phyloP scores from a whole-genome alignment of 2,797 vertebrate genomes.

The Naso thynnoides region DNA sequence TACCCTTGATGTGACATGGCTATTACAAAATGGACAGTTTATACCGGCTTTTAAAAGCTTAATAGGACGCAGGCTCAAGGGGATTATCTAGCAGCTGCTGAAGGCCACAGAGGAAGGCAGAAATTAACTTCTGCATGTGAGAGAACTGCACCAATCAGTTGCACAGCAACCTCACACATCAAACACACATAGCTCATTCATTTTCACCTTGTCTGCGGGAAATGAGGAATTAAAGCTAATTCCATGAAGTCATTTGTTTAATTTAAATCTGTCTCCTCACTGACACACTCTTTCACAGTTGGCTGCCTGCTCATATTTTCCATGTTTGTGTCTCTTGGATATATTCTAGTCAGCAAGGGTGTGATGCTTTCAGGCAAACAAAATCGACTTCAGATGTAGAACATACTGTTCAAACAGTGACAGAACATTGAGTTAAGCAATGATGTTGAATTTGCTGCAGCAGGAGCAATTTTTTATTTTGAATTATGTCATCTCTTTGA shows the following conservation, averaged over 20 bases:
- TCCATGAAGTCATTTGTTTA: constrained; percentile 63
- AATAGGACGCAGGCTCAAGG: constrained; percentile 74
- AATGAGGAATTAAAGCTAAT: constrained; percentile 63
- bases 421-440: not conserved
- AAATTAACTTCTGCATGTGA: constrained; percentile 77
- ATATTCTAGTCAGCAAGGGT: constrained; percentile 1
- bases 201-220: constrained; percentile 49
- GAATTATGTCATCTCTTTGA: not conserved
- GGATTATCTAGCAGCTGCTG: constrained; percentile 84
- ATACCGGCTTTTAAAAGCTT: constrained; percentile 86
- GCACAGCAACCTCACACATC: constrained; percentile 20
- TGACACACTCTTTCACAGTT: not conserved
- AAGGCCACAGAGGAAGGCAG: constrained; percentile 63
- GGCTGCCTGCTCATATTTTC: not conserved
- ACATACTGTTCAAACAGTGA: constrained; percentile 20
- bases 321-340: not conserved
- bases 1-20: constrained; percentile 78
- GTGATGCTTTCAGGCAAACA: constrained; percentile 13
- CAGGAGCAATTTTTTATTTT: not conserved
- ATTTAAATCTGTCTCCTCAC: constrained; percentile 48
- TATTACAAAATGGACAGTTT: constrained; percentile 86
- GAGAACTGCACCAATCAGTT: constrained; percentile 50
- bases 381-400: constrained; percentile 17
- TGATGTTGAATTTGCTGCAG: not conserved
- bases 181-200: constrained; percentile 33